Evolutionary conservation across 2,113 vertebrate species (phyloP), one percentile per base, ranked within the genome.

Genomic region (Marmota flaviventris): DNA sequence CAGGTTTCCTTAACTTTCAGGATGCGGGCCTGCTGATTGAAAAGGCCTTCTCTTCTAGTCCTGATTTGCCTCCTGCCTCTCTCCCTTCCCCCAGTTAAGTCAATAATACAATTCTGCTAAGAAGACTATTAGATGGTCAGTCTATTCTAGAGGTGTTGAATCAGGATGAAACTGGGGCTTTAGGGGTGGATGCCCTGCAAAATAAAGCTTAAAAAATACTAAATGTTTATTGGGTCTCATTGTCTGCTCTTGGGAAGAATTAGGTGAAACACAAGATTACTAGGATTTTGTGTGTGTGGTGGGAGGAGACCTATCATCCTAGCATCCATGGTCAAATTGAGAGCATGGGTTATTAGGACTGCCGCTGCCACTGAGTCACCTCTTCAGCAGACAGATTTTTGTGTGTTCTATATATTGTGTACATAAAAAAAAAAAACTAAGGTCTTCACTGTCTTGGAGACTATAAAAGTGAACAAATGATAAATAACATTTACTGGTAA

Each of bases 11-110:
- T 42, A 67, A 39, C 22, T 29, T 85, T 69, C 29, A 53, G 45
- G 53, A 82, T 63, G 32, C 53, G 37, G 22, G 25, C n/a, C 88
- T 85, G 14, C 56, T 10, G 58, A 87, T 78, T 42, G 92, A 81
- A 89, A 87, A 81, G 56, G 11, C 48, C 34, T 95, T 93, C 65
- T 96, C 63, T 95, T 87, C 75, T 67, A 17, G 27, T 22, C 14
- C 48, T 37, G 37, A 67, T 72, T n/a, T 34, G 48, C 22, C 32
- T 17, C 48, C 8, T 42, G 34, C 48, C 13, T 67, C 67, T 79
- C 56, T 72, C 5, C 77, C 24, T 4, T 42, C 82, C 24, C 32
- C 34, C 9, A 18, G 12, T 29, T 72, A 73, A 70, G 34, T 73
- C 87, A 92, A 11, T 58, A 61, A 87, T n/a, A 51, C 25, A 29